Evolutionary conservation across 2,888 invertebrate genomes (phyloP).

Genomic region (Hermodice carunculata): DNA sequence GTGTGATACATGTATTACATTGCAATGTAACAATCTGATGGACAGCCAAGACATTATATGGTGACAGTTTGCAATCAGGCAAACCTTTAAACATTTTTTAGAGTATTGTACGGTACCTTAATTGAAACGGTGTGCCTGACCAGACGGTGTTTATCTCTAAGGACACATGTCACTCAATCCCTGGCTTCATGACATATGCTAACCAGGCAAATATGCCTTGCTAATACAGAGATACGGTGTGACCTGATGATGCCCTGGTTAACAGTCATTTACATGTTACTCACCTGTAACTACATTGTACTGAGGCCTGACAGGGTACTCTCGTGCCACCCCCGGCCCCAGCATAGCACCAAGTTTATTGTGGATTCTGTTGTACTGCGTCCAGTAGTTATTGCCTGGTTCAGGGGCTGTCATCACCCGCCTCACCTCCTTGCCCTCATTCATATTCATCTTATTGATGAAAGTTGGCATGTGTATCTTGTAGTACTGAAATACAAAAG

Average conservation of each 20-base stretch:
- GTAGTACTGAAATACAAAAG: constrained; percentile 50
- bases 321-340: constrained; percentile 57
- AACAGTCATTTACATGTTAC: neutral
- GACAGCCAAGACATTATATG: too few species aligned
- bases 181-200: too few species aligned
- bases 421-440: constrained; percentile 53
- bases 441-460: constrained; percentile 56
- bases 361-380: constrained; percentile 63
- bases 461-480: constrained; percentile 54
- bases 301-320: constrained; percentile 51
- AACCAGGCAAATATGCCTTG: too few species aligned
- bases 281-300: constrained; percentile 66
- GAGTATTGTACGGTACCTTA: too few species aligned
- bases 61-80: too few species aligned
- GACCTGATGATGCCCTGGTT: neutral
- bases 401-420: constrained; percentile 44
- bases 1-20: too few species aligned
- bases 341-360: constrained; percentile 59
- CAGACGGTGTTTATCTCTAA: too few species aligned
- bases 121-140: too few species aligned
- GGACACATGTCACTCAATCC: too few species aligned
- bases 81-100: too few species aligned
- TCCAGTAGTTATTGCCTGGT: constrained; percentile 52
- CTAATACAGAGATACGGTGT: neutral
- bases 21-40: too few species aligned